Conservation (phyloP, 2,888 invertebrate genomes). For the Glaucopsyche alexis region DNA sequence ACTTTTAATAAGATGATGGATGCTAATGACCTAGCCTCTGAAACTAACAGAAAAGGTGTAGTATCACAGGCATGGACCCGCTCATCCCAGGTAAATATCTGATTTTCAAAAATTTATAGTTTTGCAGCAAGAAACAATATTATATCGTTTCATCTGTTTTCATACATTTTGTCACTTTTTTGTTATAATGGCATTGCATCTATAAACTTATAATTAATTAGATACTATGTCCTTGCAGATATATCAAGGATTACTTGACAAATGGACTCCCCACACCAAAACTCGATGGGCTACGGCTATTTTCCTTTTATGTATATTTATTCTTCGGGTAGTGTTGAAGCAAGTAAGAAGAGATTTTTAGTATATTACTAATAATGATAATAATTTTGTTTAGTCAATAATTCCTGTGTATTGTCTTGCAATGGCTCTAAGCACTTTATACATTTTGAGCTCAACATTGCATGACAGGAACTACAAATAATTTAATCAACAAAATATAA, state of each 20-base stretch:
- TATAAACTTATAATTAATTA: neutral
- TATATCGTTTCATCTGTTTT: neutral
- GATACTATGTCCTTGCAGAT: conserved; percentile 48
- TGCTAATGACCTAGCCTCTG: conserved; percentile 84
- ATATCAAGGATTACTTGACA: conserved; percentile 92
- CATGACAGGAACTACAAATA: too few relatives aligned
- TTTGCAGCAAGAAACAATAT: neutral
- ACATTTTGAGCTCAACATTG: too few relatives aligned
- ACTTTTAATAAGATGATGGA: conserved; percentile 77
- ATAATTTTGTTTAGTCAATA: too few relatives aligned
- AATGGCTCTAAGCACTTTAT: too few relatives aligned
- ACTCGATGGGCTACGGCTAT: conserved; percentile 90
- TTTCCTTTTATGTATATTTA: conserved; percentile 85
- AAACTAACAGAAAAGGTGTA: conserved; percentile 80
- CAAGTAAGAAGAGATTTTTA: conserved; percentile 81
- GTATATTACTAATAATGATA: neutral
- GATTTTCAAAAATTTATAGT: conserved; percentile 16
- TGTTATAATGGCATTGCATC: too few relatives aligned
- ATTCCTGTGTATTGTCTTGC: too few relatives aligned
- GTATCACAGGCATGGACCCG: conserved; percentile 84
- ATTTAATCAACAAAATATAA: too few relatives aligned
- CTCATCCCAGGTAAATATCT: conserved; percentile 81
- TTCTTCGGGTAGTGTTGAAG: conserved; percentile 89
- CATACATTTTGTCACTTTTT: too few relatives aligned
- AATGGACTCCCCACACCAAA: conserved; percentile 90